Evolutionary conservation across 2,797 vertebrate species (phyloP).

Genomic region (Diplodus sargus): DNA sequence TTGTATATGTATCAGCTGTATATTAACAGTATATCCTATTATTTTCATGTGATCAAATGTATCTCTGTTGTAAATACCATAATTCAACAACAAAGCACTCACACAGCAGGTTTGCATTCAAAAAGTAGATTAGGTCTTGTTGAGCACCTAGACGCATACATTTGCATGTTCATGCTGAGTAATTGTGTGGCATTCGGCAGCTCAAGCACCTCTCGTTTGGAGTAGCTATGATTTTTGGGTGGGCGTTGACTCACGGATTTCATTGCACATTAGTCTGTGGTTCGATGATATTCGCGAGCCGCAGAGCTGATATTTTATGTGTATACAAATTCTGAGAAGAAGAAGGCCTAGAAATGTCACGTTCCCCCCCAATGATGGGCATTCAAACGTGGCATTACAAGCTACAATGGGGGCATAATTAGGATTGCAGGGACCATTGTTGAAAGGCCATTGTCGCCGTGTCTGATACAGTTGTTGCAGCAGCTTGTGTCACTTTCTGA

Average conservation of each 20-base stretch:
- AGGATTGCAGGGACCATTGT: not conserved
- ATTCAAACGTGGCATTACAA: not conserved
- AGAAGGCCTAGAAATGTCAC: not conserved
- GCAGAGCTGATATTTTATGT: conserved; percentile 34
- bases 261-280: conserved; percentile 33
- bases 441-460: not conserved
- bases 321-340: not conserved
- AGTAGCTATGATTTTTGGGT: conserved; percentile 61
- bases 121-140: conserved; percentile 63
- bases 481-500: not conserved
- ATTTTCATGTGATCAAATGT: not conserved
- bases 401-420: not conserved
- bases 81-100: conserved; percentile 50
- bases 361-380: not conserved
- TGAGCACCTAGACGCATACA: conserved; percentile 60
- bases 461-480: not conserved
- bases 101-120: conserved; percentile 54
- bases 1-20: not conserved
- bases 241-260: conserved; percentile 49
- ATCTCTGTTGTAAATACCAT: conserved; percentile 29
- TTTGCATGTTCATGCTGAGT: conserved; percentile 61
- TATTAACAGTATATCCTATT: not conserved
- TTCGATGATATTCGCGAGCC: conserved; percentile 24
- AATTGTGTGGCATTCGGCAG: conserved; percentile 69
- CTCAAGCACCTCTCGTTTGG: conserved; percentile 71